Conservation (phyloP, 2,797 vertebrate species). For the Lagodon rhomboides region DNA sequence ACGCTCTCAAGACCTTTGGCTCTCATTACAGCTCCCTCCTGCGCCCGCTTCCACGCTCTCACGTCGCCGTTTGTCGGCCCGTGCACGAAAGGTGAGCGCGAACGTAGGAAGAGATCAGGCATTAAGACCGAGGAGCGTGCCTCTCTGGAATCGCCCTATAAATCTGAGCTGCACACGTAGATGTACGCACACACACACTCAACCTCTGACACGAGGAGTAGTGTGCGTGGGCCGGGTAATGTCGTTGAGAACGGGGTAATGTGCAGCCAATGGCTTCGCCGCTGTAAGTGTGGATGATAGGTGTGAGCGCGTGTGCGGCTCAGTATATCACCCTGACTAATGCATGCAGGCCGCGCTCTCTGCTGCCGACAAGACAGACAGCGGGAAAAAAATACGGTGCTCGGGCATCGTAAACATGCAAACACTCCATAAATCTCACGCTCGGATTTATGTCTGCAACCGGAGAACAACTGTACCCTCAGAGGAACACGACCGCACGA, state of each 20-base stretch:
- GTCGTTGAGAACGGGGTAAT: conserved; percentile 47
- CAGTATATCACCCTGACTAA: conserved; percentile 67
- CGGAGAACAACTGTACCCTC: conserved; percentile 23
- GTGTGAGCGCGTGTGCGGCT: conserved; percentile 33
- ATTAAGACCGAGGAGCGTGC: conserved; percentile 10
- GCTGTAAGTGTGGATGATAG: conserved; percentile 58
- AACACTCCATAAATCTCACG: conserved; percentile 47
- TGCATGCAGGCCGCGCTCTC: conserved; percentile 47
- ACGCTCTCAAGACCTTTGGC: conserved; percentile 23
- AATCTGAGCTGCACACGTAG: conserved; percentile 31
- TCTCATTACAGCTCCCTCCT: conserved; percentile 12
- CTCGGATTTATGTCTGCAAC: conserved; percentile 33
- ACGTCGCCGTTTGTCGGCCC: conserved; percentile 2
- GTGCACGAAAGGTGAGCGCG: conserved; percentile 14
- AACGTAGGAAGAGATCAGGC: conserved; percentile 5
- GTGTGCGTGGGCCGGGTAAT: conserved; percentile 49
- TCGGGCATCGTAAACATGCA: conserved; percentile 50
- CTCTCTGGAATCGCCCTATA: conserved; percentile 16
- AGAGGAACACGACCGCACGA: background rate
- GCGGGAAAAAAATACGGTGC: conserved; percentile 54
- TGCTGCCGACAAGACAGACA: conserved; percentile 49
- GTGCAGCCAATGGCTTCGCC: conserved; percentile 45
- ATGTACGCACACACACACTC: conserved; percentile 6
- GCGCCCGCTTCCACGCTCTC: background rate
- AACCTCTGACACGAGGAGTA: conserved; percentile 57